Evolutionary conservation across 2,113 vertebrate genomes (phyloP), one percentile per base, ranked within the genome.

Genomic region (Aramus guarauna): DNA sequence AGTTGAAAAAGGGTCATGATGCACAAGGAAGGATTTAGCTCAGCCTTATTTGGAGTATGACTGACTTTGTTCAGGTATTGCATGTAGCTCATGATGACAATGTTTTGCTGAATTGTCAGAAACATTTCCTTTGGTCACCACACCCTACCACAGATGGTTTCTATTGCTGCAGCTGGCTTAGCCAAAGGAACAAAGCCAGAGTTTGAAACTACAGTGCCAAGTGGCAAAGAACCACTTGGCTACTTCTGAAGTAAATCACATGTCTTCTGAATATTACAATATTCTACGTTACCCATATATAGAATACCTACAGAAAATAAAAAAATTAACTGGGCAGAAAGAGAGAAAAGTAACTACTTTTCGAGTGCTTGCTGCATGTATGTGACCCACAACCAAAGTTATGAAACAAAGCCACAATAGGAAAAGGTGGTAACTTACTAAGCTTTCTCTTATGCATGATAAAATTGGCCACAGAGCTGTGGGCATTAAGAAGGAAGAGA

Each of bases 61-160:
- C 47, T 75, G 90, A 11, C 27, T 93, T 29, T 62, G 71, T 47
- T 56, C 92, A 47, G 96, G 83, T 89, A 68, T 86, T 84, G 56
- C 26, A 1, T 62, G 74, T 4, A 43, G 73, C 86, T 94, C 20
- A 13, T n/a, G 72, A 73, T 96, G 84, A 92, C 73, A 89, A 6
- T 27, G 32, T 68, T 91, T 60, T 78, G 92, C 96, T 97, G 97
- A 94, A 82, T 72, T 79, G 92, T 95, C 92, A 94, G 92, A 79
- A 91, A 29, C 56, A 11, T 92, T 95, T 97, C 95, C 94, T 85
- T 34, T 95, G 80, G 19, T 92, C 86, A 64, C 95, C 95, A 94
- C 97, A 87, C 92, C 97, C 97, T 34, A 18, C 41, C 19, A 2
- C 97, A 97, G 96, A 86, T 97, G 97, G 91, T 90, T 89, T 96